Evolutionary conservation across 2,797 vertebrate genomes (phyloP).

Genomic region (Hoplostethus atlanticus): DNA sequence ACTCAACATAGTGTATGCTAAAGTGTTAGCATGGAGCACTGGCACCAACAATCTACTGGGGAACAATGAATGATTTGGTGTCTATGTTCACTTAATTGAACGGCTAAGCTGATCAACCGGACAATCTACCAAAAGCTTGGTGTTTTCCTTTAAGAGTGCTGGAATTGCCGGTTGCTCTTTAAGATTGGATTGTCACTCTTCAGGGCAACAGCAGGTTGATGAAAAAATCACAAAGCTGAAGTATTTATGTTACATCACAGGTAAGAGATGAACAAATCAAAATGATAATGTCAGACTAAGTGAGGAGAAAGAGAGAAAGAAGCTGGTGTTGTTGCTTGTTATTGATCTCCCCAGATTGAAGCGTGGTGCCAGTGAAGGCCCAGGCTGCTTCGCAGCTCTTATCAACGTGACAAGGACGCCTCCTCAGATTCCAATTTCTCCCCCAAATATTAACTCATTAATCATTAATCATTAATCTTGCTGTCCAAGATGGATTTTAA

Average conservation of each 20-base stretch:
- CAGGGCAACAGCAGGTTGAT: neutral
- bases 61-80: neutral
- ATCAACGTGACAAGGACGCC: conserved; percentile 78
- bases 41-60: no score
- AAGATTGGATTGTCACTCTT: neutral
- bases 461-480: conserved; percentile 91
- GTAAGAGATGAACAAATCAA: conserved; percentile 36
- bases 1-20: no score
- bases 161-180: neutral
- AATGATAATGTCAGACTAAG: conserved; percentile 36
- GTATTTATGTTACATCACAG: conserved; percentile 45
- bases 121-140: no score
- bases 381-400: conserved; percentile 67
- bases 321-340: conserved; percentile 48
- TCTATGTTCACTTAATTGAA: no score
- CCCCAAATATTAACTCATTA: conserved; percentile 89
- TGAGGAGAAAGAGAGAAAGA: conserved; percentile 34
- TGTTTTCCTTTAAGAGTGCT: no score
- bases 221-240: neutral
- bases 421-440: conserved; percentile 84
- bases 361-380: conserved; percentile 33
- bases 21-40: no score
- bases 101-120: no score
- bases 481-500: conserved; percentile 84
- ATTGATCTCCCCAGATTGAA: conserved; percentile 74